Percentiles rank a stretch among this genome's conserved stretches.
phyloP scores from a whole-genome alignment of 37 sponge, comb jelly and placozoan genomes.

The Spongia lamella region DNA sequence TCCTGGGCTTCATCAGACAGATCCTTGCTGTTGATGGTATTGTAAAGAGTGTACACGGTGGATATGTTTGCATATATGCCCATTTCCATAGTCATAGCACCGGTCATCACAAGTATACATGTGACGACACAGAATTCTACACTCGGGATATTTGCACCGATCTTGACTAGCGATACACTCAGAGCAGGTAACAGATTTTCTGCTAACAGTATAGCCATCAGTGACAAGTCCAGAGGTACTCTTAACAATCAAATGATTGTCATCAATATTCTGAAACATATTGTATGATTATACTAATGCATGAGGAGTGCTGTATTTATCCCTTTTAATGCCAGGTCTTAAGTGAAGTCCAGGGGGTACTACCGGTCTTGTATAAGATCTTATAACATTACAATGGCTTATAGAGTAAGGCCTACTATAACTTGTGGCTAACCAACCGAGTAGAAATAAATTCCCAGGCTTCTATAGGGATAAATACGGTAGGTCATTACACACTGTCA shows the following conservation, averaged over 20 bases:
- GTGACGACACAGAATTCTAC: constrained; percentile 21
- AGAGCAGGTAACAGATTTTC: not conserved
- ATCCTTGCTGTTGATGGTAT: too few species aligned
- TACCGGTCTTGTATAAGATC: too few species aligned
- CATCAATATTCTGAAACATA: not conserved
- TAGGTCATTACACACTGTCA: constrained; percentile 6
- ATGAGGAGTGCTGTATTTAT: too few species aligned
- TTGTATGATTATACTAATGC: not conserved
- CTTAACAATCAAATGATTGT: not conserved
- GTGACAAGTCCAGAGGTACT: not conserved
- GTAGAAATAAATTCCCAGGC: too few species aligned
- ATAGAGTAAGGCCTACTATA: too few species aligned
- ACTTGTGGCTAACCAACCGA: too few species aligned
- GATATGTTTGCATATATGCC: constrained; percentile 43
- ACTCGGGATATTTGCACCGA: constrained; percentile 10
- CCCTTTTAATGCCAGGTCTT: too few species aligned
- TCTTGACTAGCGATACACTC: not conserved
- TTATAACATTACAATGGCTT: too few species aligned
- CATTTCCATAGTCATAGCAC: constrained; percentile 47
- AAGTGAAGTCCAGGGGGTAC: too few species aligned
- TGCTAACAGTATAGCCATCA: not conserved
- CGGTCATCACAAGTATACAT: constrained; percentile 30
- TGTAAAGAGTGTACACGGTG: constrained; percentile 37
- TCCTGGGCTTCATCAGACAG: too few species aligned
- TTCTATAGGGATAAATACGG: too few species aligned